Percentiles rank a stretch among this genome's conserved stretches.
These are phyloP conservation scores for Enteromius trimaculatus DNA, from an alignment of 2,797 vertebrate species.

Conservation along the genomic window DNA sequence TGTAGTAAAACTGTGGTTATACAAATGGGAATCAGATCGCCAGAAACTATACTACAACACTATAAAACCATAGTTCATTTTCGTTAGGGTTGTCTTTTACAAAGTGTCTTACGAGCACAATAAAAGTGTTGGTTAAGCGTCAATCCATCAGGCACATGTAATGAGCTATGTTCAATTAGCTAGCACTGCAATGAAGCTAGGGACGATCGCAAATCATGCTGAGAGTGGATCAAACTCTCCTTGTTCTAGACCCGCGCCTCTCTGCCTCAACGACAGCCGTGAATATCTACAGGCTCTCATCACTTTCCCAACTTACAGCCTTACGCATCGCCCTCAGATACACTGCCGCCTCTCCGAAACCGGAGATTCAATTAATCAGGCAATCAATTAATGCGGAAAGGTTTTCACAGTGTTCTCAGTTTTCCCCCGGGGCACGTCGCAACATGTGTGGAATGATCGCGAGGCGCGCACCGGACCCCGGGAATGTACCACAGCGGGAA, in stretches of 20 bases:
- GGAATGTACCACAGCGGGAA: conserved; percentile 67
- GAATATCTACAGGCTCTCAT: conserved; percentile 52
- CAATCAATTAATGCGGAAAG: conserved; percentile 67
- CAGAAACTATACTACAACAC: background rate
- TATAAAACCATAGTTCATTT: background rate
- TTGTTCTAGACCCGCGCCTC: background rate
- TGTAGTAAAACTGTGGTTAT: background rate
- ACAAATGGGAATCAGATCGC: background rate
- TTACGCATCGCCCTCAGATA: conserved; percentile 41
- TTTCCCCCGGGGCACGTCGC: conserved; percentile 71
- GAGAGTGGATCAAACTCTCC: conserved; percentile 59
- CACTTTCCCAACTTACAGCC: conserved; percentile 35
- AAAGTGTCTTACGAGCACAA: conserved; percentile 48
- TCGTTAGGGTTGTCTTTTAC: conserved; percentile 47
- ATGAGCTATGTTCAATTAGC: conserved; percentile 74
- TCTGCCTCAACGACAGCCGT: conserved; percentile 40
- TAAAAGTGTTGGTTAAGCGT: conserved; percentile 64
- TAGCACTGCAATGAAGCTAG: conserved; percentile 67
- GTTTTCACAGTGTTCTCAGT: conserved; percentile 66
- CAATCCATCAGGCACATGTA: conserved; percentile 69
- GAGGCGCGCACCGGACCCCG: conserved; percentile 63
- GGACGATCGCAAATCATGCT: conserved; percentile 68
- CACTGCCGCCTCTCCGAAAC: conserved; percentile 36
- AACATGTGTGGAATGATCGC: conserved; percentile 72
- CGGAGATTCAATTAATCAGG: conserved; percentile 75